Evolutionary conservation across 2,888 invertebrate species (phyloP), one percentile per base, ranked within the genome.

Genomic region (Scaptomyza caliginosa): DNA sequence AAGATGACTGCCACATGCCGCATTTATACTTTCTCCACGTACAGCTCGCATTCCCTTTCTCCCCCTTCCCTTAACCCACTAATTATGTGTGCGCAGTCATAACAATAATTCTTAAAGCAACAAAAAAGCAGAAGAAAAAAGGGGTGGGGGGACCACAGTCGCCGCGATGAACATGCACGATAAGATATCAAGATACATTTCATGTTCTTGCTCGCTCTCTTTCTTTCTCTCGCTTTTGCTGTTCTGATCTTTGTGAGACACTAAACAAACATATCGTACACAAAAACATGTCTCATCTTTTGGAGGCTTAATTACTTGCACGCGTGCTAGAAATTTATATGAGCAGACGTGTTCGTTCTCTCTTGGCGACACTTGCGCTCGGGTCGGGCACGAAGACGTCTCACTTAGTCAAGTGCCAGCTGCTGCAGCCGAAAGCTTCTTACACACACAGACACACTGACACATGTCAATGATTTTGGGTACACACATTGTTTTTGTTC

Each of bases 291-390:
- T 74, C 77, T 71, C 83, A 81, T 84, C 78, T 84, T 74, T 76
- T 34, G 34, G 34, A 69, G 74, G 71, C 75, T 88, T 88, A 86
- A 86, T 88, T 86, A 86, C 87, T 76, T 67, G 75, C 77, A 86
- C 86, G 87, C 88, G 88, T 86, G 88, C 85, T 86, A 85, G 75
- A 84, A 72, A 84, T 86, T 84, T 59, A 67, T 77, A 78, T 69
- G 78, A 68, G 70, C 65, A 62, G 64, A 58, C 65, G 30, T 17
- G 30, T 17, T 16, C 11, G 21, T 13, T 43, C 38, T 0, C 11
- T 13, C 21, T 40, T 46, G 60, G 66, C 67, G 73, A 74, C 81
- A 81, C 77, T 80, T 80, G 73, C 60, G 55, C 48, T 40, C 30
- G 32, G 26, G 40, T 45, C 40, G 13, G 11, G 26, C 11, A 32